Percentiles rank a stretch among this genome's conserved stretches.
Conservation (phyloP, 2,113 vertebrate species). For the Pseudonaja textilis region DNA sequence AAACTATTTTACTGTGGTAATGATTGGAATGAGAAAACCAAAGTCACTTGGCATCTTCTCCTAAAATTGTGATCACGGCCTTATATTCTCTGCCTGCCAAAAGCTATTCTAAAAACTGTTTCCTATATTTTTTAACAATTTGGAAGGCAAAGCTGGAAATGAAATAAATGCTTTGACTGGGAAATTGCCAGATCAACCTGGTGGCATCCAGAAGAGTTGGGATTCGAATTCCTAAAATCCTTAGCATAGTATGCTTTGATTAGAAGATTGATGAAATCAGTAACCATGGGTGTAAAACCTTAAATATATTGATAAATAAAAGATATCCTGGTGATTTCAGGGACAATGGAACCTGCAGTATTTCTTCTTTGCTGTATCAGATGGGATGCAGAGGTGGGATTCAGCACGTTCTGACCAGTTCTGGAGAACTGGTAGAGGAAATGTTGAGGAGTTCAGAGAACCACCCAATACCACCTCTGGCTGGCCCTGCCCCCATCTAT, state of each 20-base stretch:
- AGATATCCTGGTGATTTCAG: not conserved
- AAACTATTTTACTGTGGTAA: not conserved
- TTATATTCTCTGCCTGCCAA: not conserved
- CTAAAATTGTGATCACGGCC: not conserved
- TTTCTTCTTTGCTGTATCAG: not conserved
- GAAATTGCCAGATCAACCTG: not conserved
- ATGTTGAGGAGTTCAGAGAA: no score
- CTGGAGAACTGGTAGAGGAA: no score
- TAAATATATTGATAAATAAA: not conserved
- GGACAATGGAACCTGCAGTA: not conserved
- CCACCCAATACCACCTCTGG: no score
- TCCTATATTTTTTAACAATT: not conserved
- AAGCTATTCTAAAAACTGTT: not conserved
- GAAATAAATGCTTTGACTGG: not conserved
- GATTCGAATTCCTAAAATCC: not conserved
- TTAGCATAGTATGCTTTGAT: not conserved
- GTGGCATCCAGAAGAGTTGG: not conserved
- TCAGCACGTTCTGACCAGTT: no score
- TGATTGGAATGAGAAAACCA: not conserved
- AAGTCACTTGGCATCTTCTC: not conserved
- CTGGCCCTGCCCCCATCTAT: no score
- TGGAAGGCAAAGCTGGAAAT: no score
- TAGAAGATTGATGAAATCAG: not conserved
- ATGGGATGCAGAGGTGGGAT: not conserved
- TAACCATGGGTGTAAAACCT: not conserved